Evolutionary conservation across 2,113 vertebrate species (phyloP).

Genomic region (Podarcis raffonei): DNA sequence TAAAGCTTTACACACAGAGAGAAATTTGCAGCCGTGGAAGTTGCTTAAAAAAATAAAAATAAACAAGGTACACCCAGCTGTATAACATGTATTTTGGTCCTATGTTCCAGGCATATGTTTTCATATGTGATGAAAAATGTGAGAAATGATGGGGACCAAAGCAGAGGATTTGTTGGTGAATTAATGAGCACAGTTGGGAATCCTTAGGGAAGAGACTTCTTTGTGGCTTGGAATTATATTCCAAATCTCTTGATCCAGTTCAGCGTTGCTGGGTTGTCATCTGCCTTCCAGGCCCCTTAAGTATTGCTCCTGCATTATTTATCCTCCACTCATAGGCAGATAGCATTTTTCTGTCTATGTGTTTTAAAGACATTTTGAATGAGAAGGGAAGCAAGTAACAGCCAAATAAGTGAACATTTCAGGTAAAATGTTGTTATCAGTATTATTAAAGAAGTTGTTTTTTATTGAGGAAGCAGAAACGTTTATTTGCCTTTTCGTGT

Average conservation of each 20-base stretch:
- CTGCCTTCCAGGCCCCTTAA: background rate
- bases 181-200: background rate
- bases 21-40: background rate
- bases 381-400: constrained; percentile 3
- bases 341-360: background rate
- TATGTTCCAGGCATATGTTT: background rate
- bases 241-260: background rate
- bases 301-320: background rate
- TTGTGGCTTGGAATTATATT: background rate
- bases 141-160: background rate
- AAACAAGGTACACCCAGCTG: background rate
- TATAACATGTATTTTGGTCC: background rate
- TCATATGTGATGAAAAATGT: background rate
- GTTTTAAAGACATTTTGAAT: background rate
- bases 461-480: background rate
- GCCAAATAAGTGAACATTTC: background rate
- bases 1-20: background rate
- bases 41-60: too few relatives aligned
- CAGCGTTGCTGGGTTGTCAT: background rate
- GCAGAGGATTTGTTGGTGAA: background rate
- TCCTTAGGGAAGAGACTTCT: background rate
- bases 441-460: background rate
- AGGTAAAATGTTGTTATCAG: background rate
- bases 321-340: background rate
- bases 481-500: background rate